Conservation (phyloP, 2,797 vertebrate species). For the Malurus splendens region DNA sequence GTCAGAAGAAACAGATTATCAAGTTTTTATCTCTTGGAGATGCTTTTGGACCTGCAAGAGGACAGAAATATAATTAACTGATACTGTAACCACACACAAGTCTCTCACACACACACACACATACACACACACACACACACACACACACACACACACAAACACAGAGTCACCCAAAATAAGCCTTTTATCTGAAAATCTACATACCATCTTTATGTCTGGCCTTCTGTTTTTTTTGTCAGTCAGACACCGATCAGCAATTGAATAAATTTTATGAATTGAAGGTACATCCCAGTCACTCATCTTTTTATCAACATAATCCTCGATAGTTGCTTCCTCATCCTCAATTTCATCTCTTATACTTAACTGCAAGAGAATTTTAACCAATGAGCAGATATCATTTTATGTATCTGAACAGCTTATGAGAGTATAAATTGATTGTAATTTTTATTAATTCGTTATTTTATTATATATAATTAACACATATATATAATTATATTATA, state of each 20-base stretch:
- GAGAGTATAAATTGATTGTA: background rate
- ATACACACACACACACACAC: no score
- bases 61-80: background rate
- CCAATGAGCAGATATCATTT: background rate
- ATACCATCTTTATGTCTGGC: conserved; percentile 83
- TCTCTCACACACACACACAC: no score
- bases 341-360: conserved; percentile 90
- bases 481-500: no score
- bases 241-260: conserved; percentile 81
- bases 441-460: background rate
- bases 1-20: background rate
- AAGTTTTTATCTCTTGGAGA: conserved; percentile 56
- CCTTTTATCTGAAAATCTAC: background rate
- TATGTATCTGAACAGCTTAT: background rate
- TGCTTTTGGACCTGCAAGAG: conserved; percentile 69
- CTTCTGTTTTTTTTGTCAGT: conserved; percentile 86
- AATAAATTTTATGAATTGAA: conserved; percentile 79
- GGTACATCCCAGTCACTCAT: conserved; percentile 76
- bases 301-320: conserved; percentile 84
- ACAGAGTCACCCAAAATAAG: background rate
- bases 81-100: background rate
- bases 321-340: conserved; percentile 87
- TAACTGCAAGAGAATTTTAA: conserved; percentile 73
- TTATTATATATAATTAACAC: background rate
- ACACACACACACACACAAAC: no score